A percentile compares a stretch with the other conserved stretches of the same genome.
phyloP scores from a whole-genome alignment of 2,888 invertebrate species.

The Quadriops clusia region DNA sequence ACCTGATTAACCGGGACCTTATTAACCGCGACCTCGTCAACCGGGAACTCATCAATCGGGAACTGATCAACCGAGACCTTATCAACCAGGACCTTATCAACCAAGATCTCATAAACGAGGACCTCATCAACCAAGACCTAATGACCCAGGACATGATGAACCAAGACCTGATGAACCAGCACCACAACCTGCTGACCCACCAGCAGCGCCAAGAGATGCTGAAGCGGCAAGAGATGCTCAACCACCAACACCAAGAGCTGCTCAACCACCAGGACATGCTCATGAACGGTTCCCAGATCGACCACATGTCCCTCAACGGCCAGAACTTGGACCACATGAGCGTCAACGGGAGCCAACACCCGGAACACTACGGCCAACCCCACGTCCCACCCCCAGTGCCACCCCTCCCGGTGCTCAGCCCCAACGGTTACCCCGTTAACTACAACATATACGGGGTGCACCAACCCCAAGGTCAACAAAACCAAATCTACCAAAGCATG shows the following conservation, averaged over 20 bases:
- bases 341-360: constrained; percentile 28
- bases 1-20: constrained; percentile 9
- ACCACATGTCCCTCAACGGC: constrained; percentile 29
- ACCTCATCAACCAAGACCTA: too few species aligned
- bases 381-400: constrained; percentile 40
- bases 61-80: constrained; percentile 9
- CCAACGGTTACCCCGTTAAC: constrained; percentile 34
- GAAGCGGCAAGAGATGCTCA: constrained; percentile 25
- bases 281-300: constrained; percentile 26
- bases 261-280: constrained; percentile 17
- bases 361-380: constrained; percentile 26
- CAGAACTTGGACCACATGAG: constrained; percentile 32
- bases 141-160: too few species aligned
- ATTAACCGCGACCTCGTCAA: too few species aligned
- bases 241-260: constrained; percentile 25
- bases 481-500: constrained; percentile 34
- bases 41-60: too few species aligned
- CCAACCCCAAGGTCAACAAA: constrained; percentile 20
- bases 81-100: too few species aligned
- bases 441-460: constrained; percentile 38
- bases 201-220: constrained; percentile 22
- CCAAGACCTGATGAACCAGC: constrained; percentile 22
- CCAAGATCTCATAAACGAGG: too few species aligned
- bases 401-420: constrained; percentile 38
- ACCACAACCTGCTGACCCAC: constrained; percentile 24